Base-by-base conservation (phyloP, 2,113 vertebrate genomes). In the Limanda limanda region DNA sequence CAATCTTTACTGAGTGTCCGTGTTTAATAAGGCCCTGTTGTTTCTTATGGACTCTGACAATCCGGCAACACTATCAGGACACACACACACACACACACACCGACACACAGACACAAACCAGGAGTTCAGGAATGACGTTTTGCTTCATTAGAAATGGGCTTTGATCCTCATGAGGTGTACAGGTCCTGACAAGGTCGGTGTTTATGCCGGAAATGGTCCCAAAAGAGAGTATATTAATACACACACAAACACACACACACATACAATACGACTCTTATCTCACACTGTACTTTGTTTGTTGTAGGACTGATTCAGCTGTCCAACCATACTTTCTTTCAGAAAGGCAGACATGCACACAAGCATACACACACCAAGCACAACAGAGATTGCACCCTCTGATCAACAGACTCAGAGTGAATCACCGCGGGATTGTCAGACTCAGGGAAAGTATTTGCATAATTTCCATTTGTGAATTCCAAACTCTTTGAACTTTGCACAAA, bases 11-110 rank as follows among this genome's bases (percentile, higher is more conserved):
- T 51, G 83, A 89, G 70, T 69, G 78, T 88, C 78, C 20, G 35
- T 60, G 83, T 90, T 89, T 91, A 88, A 91, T 90, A 92, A 76
- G 71, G 73, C 71, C 65, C 20, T 88, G 86, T 87, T 79, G 76
- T 87, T 85, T 82, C 86, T 84, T 84, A 92, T 85, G 68, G 85
- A 90, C 78, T 88, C 75, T 89, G 88, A 89, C 89, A 91, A 54
- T 54, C 51, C 21, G 51, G 20, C 20, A 21, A 85, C 70, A 71
- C 56, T 59, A 82, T 71, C 76, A 25, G 55, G 51, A 68, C 58
- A 67, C 63, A 57, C 56, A 68, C 48, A 18, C 24, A 23, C 40
- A 55, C 20, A 8, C 55, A 55, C 67, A 60, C 40, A 57, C 68
- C 79, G 54, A 69, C 62, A 55, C 58, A 68, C 51, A 54, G 20